A percentile compares a stretch with the other conserved stretches of the same genome.
phyloP scores from a whole-genome alignment of 2,113 vertebrate species.

The Pituophis catenifer region DNA sequence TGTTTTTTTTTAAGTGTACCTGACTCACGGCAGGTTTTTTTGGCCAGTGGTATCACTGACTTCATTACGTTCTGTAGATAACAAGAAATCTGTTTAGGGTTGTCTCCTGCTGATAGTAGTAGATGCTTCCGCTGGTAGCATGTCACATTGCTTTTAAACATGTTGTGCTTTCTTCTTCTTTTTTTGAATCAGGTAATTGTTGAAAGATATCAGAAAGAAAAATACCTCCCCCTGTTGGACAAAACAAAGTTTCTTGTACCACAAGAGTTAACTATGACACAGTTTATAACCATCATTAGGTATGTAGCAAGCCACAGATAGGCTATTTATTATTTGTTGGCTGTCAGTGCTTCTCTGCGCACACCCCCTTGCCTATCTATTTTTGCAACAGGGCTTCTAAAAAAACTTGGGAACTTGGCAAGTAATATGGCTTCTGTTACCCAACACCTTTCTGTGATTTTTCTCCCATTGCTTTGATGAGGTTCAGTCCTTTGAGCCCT shows the following conservation, averaged over 20 bases:
- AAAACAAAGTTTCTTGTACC: conserved; percentile 92
- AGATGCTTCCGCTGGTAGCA: not conserved
- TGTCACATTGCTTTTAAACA: not conserved
- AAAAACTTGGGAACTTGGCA: not conserved
- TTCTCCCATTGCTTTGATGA: not conserved
- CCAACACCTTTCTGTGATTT: not conserved
- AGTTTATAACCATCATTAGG: conserved; percentile 86
- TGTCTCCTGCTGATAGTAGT: not conserved
- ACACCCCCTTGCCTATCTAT: not conserved
- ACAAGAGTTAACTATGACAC: conserved; percentile 85
- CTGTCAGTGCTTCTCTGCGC: not conserved
- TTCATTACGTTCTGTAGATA: not conserved
- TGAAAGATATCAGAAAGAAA: conserved; percentile 81
- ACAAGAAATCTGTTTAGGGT: not conserved
- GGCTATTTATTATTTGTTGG: not conserved
- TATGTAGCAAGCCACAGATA: conserved; percentile 22
- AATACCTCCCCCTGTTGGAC: conserved; percentile 80
- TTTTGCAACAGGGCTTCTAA: conserved; percentile 7
- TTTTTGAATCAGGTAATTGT: conserved; percentile 78
- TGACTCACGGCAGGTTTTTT: not conserved
- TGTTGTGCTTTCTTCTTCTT: not conserved
- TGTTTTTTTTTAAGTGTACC: too few species aligned
- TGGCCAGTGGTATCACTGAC: not conserved
- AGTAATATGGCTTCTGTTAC: not conserved
- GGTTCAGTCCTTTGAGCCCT: not conserved